phyloP scores from a whole-genome alignment of 2,888 invertebrate genomes.

The Cancer borealis region DNA sequence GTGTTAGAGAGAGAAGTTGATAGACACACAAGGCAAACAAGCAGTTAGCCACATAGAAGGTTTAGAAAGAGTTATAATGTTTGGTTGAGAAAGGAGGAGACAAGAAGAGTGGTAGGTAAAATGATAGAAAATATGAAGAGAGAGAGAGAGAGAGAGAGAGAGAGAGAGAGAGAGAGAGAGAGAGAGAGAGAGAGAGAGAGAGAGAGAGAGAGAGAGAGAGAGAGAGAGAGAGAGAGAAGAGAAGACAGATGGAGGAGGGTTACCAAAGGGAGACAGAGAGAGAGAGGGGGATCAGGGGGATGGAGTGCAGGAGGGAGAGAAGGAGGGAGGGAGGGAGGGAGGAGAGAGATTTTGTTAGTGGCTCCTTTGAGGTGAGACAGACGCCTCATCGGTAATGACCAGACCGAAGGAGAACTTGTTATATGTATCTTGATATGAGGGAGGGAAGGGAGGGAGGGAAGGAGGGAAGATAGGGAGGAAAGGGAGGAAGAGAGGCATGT shows the following conservation, averaged over 20 bases:
- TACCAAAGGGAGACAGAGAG: not conserved
- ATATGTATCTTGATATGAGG: not conserved
- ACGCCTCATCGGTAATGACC: slow-evolving; percentile 36
- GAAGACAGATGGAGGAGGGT: not conserved
- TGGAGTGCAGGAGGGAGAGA: not conserved
- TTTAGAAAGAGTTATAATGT: too few species aligned
- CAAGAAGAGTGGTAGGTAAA: too few species aligned
- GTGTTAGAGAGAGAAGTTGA: too few species aligned
- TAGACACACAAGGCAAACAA: too few species aligned
- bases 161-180: not conserved
- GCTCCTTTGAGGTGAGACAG: not conserved
- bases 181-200: not conserved
- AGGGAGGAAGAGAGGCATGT: not conserved
- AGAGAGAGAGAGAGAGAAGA: not conserved
- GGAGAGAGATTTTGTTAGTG: not conserved
- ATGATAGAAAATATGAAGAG: not conserved
- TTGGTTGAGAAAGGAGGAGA: too few species aligned
- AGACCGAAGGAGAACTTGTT: not conserved
- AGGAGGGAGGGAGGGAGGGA: too few species aligned
- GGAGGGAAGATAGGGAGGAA: not conserved
- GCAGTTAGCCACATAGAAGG: too few species aligned
- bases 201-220: not conserved
- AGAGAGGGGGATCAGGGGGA: not conserved
- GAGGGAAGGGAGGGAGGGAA: not conserved
- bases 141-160: not conserved